Conservation (phyloP, 2,797 vertebrate genomes). For the Betta splendens region DNA sequence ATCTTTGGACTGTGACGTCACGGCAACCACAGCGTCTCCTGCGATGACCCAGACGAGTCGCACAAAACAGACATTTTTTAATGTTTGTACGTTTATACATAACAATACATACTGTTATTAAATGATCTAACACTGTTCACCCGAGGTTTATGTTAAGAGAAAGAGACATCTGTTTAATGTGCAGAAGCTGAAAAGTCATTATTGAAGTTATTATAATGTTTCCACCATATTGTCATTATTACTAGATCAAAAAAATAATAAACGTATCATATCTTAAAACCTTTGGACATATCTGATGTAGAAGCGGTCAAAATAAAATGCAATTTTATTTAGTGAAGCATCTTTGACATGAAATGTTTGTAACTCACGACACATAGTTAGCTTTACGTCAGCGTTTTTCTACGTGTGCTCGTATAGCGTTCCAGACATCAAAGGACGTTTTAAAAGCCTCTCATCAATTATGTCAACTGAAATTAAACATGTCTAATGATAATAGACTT, state of each 20-base stretch:
- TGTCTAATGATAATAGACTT: too few relatives aligned
- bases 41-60: neutral
- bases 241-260: neutral
- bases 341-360: slow-evolving; percentile 1
- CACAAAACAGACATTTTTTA: slow-evolving; percentile 42
- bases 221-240: slow-evolving; percentile 1
- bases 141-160: slow-evolving; percentile 10
- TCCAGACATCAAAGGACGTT: too few relatives aligned
- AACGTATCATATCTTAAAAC: too few relatives aligned
- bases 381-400: slow-evolving; percentile 6
- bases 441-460: too few relatives aligned
- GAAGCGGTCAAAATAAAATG: neutral
- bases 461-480: too few relatives aligned
- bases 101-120: slow-evolving; percentile 8
- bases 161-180: slow-evolving; percentile 12
- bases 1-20: slow-evolving; percentile 59
- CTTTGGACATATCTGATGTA: neutral
- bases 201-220: slow-evolving; percentile 2
- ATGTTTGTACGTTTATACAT: slow-evolving; percentile 77
- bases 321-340: too few relatives aligned
- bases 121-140: slow-evolving; percentile 1
- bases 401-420: too few relatives aligned
- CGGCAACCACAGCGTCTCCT: slow-evolving; percentile 4
- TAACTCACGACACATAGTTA: neutral
- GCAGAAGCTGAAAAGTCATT: slow-evolving; percentile 29